Evolutionary conservation across 2,113 vertebrate genomes (phyloP).

Genomic region (Aptenodytes forsteri): DNA sequence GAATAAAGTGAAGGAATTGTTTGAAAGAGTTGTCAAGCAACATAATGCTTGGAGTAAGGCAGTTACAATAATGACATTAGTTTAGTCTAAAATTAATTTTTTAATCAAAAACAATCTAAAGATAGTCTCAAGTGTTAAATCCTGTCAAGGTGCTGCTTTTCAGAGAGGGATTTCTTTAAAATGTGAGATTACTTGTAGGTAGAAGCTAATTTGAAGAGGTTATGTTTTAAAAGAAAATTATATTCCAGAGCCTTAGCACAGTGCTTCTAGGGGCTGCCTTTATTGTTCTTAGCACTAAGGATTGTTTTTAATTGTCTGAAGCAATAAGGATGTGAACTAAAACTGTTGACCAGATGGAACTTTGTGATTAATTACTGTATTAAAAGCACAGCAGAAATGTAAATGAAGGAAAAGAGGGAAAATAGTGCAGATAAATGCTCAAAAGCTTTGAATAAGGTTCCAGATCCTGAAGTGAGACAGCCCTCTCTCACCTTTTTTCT

Average conservation of each 20-base stretch:
- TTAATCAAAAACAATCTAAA: conserved; percentile 47
- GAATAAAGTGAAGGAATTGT: conserved; percentile 22
- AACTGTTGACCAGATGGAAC: conserved; percentile 64
- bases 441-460: conserved; percentile 10
- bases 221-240: conserved; percentile 45
- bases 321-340: conserved; percentile 53
- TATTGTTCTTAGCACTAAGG: background rate
- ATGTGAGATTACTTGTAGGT: conserved; percentile 52
- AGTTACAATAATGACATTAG: conserved; percentile 34
- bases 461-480: background rate
- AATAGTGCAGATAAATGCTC: conserved; percentile 13
- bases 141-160: conserved; percentile 30
- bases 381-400: conserved; percentile 3
- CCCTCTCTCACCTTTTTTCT: background rate
- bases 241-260: background rate
- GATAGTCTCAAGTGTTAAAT: conserved; percentile 61
- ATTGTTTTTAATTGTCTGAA: conserved; percentile 64
- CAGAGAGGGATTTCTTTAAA: conserved; percentile 48
- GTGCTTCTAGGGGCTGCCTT: conserved; percentile 1
- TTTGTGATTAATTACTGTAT: conserved; percentile 52
- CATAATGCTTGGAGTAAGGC: conserved; percentile 2
- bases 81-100: conserved; percentile 58
- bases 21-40: conserved; percentile 50
- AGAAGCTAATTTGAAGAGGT: conserved; percentile 43
- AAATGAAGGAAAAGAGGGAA: background rate